These are phyloP conservation scores for Dasyurus viverrinus DNA, from an alignment of 2,113 vertebrate genomes.

Conservation along the genomic window DNA sequence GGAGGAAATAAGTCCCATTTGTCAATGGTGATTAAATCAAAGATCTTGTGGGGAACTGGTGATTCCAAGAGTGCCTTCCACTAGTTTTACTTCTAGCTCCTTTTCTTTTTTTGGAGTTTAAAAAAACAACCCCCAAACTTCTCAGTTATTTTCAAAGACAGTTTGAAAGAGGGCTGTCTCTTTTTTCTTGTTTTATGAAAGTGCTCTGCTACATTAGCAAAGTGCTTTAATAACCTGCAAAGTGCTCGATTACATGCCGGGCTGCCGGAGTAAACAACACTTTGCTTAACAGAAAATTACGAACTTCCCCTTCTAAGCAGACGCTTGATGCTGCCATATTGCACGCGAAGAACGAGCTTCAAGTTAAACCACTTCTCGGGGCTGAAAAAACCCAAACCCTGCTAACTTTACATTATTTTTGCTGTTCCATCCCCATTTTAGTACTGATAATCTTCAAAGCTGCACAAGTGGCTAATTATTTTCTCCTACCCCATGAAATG, in stretches of 20 bases:
- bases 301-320: constrained; percentile 79
- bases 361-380: constrained; percentile 73
- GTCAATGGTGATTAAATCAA: constrained; percentile 77
- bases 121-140: constrained; percentile 34
- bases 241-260: constrained; percentile 64
- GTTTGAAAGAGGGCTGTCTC: constrained; percentile 76
- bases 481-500: not conserved
- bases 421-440: constrained; percentile 52
- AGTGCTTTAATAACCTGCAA: constrained; percentile 70
- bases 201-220: constrained; percentile 77
- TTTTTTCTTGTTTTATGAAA: constrained; percentile 75
- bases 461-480: not conserved
- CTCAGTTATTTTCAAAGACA: constrained; percentile 77
- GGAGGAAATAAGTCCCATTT: constrained; percentile 77
- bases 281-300: constrained; percentile 81
- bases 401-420: constrained; percentile 69
- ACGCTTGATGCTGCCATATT: constrained; percentile 67
- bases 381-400: constrained; percentile 58
- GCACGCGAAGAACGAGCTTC: constrained; percentile 66
- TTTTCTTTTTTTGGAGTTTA: constrained; percentile 71
- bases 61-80: constrained; percentile 71
- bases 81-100: constrained; percentile 71
- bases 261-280: constrained; percentile 75
- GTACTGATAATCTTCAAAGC: constrained; percentile 65
- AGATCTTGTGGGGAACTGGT: constrained; percentile 77